Evolutionary conservation across 2,797 vertebrate genomes (phyloP).

Genomic region (Tarsius wallacei): DNA sequence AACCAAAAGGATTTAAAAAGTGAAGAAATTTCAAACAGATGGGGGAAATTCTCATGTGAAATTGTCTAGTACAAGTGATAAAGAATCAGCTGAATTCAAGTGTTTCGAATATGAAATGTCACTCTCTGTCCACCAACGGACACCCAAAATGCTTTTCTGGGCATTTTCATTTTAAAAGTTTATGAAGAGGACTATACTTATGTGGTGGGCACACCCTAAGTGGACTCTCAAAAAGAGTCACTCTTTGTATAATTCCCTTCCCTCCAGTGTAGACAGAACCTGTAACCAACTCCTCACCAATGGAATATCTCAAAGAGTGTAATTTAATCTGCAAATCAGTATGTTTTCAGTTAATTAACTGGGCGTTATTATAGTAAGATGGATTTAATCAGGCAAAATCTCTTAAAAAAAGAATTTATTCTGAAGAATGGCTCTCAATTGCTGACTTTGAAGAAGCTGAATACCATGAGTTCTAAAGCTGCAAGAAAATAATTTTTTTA

Average conservation of each 20-base stretch:
- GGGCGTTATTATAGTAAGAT: background rate
- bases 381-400: background rate
- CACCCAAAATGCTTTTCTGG: background rate
- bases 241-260: background rate
- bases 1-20: background rate
- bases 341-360: background rate
- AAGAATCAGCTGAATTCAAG: background rate
- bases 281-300: background rate
- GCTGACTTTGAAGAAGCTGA: background rate
- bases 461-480: background rate
- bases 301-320: background rate
- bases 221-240: too few species aligned
- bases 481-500: background rate
- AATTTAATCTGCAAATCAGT: background rate
- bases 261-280: background rate
- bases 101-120: background rate
- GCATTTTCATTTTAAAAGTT: background rate
- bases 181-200: background rate
- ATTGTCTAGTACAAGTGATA: background rate
- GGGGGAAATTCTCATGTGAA: background rate
- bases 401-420: background rate
- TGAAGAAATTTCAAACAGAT: background rate
- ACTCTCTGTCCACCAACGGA: background rate
- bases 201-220: background rate
- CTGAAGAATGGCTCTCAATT: background rate